Percentiles rank a stretch among this genome's conserved stretches.
phyloP scores from a whole-genome alignment of 2,113 vertebrate species.

The Lasiurus borealis region DNA sequence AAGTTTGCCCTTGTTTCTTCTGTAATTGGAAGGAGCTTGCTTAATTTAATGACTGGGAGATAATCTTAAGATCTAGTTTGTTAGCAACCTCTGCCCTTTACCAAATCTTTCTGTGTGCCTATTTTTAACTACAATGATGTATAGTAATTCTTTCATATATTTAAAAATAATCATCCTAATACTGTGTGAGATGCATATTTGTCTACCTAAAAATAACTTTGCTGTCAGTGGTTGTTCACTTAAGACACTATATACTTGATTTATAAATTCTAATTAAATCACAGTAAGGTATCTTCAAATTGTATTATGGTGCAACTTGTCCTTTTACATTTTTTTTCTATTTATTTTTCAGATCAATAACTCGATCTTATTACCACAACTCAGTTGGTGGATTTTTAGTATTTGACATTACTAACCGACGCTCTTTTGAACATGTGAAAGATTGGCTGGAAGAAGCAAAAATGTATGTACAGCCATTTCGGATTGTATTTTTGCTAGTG shows the following conservation, averaged over 20 bases:
- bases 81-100: background rate
- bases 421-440: constrained; percentile 90
- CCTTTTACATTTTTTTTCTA: constrained; percentile 51
- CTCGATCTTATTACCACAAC: constrained; percentile 91
- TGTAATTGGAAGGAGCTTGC: background rate
- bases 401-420: constrained; percentile 90
- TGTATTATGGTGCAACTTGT: background rate
- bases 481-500: constrained; percentile 89
- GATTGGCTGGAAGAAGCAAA: constrained; percentile 91
- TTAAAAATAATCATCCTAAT: constrained; percentile 49
- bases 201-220: constrained; percentile 11
- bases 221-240: background rate
- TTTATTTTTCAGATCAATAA: constrained; percentile 88
- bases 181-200: constrained; percentile 1
- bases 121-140: background rate
- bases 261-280: constrained; percentile 12
- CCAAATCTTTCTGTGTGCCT: background rate
- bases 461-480: constrained; percentile 89
- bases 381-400: constrained; percentile 91
- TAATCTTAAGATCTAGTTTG: background rate
- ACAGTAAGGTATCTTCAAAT: background rate
- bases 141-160: constrained; percentile 33
- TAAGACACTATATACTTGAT: background rate
- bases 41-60: background rate
- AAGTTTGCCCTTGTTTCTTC: background rate